Base-by-base conservation (phyloP, 1,140 invertebrate genomes). In the Hormaphis cornu region DNA sequence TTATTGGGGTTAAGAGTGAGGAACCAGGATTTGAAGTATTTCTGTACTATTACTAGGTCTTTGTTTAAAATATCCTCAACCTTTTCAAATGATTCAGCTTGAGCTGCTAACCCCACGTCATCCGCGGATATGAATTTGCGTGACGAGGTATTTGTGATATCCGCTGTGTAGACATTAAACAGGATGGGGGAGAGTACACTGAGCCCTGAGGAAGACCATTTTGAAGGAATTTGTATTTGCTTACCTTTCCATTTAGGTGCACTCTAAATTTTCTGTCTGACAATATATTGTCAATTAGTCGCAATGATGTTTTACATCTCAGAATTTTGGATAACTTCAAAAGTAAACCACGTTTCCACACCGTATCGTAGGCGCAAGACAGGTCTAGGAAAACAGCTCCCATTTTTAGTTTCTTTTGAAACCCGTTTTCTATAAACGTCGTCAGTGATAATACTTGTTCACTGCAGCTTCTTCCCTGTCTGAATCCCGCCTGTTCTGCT, bases 401-500 rank as follows among this genome's bases (percentile, higher is more conserved):
- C 1, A 16, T 37, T 52, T 66, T 53, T 20, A 30, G 24, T 14
- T 66, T 48, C 35, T 42, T 40, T 71, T 46, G 70, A 37, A 71
- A 71, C 6, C 58, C 70, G 24, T 58, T 28, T 46, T 59, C 70
- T 46, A 71, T 37, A 35, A 35, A 46, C 8, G 44, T 71, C 12
- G 56, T 71, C 16, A 71, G 35, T 37, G 42, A 10, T 16, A 71
- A 46, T 20, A 71, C 58, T 18, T 71, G 58, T 26, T 71, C 58
- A 3, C 40, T 20, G 48, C 70, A 71, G 69, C 35, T 70, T 70
- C 69, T 30, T 18, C 30, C 42, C 24, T n/a, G 10, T 44, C 69
- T 70, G 30, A 70, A 70, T 28, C 69, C 69, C 33, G 69, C 69
- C 37, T 54, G 69, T 35, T 70, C 69, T 14, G 37, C 40, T n/a